phyloP scores from a whole-genome alignment of 1,140 invertebrate genomes.

The Hylaeus volcanicus region DNA sequence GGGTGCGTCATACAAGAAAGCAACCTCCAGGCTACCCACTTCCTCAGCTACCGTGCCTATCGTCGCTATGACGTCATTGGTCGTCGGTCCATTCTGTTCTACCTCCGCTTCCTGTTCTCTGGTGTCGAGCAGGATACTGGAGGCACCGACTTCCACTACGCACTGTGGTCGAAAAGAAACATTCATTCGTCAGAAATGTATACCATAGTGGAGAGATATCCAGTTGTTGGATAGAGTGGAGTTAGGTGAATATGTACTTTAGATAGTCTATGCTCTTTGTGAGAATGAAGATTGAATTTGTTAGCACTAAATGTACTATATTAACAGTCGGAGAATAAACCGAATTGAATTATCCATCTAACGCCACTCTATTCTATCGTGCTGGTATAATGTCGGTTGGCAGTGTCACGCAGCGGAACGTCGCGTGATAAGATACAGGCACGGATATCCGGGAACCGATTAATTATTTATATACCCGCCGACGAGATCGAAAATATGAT shows the following conservation, averaged over 20 bases:
- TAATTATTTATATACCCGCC: background rate
- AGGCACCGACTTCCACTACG: conserved; percentile 76
- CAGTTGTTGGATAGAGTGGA: too few species aligned
- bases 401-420: too few species aligned
- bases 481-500: background rate
- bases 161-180: conserved; percentile 64
- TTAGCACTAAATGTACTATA: too few species aligned
- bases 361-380: too few species aligned
- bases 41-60: conserved; percentile 76
- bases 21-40: conserved; percentile 91
- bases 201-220: too few species aligned
- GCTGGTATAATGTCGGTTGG: too few species aligned
- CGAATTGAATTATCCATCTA: too few species aligned
- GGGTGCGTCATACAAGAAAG: conserved; percentile 92
- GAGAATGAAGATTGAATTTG: too few species aligned
- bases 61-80: conserved; percentile 73
- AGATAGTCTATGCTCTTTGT: too few species aligned
- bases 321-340: too few species aligned
- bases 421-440: background rate
- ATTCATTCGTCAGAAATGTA: background rate
- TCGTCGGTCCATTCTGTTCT: conserved; percentile 68
- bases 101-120: conserved; percentile 73
- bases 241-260: too few species aligned
- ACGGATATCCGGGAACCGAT: background rate
- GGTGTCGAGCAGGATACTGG: conserved; percentile 72